Base-by-base conservation (phyloP, 2,797 vertebrate species). In the Pyrocephalus nanus region DNA sequence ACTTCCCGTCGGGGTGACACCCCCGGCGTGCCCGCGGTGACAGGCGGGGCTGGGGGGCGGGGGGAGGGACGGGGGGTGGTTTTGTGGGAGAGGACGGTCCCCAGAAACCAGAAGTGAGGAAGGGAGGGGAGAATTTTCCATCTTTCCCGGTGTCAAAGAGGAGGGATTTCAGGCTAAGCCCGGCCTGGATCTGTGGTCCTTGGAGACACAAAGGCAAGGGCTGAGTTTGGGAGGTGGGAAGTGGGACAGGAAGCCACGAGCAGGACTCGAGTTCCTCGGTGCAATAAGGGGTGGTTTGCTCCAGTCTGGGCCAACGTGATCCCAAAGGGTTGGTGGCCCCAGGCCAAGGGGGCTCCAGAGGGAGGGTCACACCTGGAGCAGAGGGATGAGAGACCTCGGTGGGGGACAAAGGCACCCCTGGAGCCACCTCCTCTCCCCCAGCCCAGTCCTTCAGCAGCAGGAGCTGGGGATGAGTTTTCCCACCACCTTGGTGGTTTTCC, bases 1-100 rank as follows among this genome's bases (percentile, higher is more conserved):
- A 99, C 96, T 98, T 99, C 95, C 99, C 99, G 11, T 99, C 99
- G 15, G 99, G 99, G 53, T 99, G 97, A 98, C 3, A 15, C 82
- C 57, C 51, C 29, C 57, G 11, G 7, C 85, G 77, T 18, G 45
- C 30, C 47, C 72, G 78, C 30, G 84, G 84, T 80, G 87, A 79
- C 4, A 4, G 40, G 66, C 0, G 71, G 93, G 88, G 43, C 58
- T 71, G 64, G 38, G 40, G 40, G 40, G 40, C 14, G 40, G 40
- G 40, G 40, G 40, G 40, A 15, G 40, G 40, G 40, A 42, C 7
- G 40, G 9, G 79, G 90, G 79, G 11, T 0, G 14, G n/a, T 5
- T 61, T 34, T 54, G 89, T 85, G 81, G 69, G 88, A 34, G n/a
- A 96, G 97, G 85, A 82, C 21, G 79, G 45, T 42, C 76, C 55